A percentile compares a stretch with the other conserved stretches of the same genome.
phyloP scores from a whole-genome alignment of 2,888 invertebrate genomes.

The Octodonta nipae region DNA sequence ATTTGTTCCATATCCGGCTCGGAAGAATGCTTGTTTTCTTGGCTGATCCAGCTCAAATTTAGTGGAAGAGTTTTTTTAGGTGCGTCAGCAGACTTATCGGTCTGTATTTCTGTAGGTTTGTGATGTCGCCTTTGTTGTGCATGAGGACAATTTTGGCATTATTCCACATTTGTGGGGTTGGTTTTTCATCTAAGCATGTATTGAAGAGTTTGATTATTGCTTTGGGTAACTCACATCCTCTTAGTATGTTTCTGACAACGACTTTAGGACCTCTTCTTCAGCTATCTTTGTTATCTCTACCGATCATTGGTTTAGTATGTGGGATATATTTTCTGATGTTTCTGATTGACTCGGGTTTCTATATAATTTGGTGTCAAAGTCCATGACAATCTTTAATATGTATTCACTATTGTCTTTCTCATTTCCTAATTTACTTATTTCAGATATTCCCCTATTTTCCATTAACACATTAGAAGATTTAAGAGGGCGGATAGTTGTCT shows the following conservation, averaged over 20 bases:
- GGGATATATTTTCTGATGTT: slow-evolving; percentile 1
- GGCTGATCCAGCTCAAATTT: background rate
- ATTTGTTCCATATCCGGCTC: slow-evolving; percentile 1
- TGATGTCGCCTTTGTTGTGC: no score
- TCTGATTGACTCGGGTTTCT: background rate
- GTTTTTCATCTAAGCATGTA: no score
- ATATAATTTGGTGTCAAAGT: slow-evolving; percentile 1
- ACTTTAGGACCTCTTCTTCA: slow-evolving; percentile 1
- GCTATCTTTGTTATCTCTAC: background rate
- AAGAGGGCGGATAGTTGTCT: no score
- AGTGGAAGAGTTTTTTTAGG: background rate
- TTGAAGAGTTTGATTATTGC: background rate
- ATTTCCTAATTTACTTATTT: no score
- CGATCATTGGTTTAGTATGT: slow-evolving; percentile 1
- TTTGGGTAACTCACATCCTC: slow-evolving; percentile 1
- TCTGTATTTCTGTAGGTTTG: slow-evolving; percentile 1
- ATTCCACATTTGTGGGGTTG: no score
- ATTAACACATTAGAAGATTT: no score
- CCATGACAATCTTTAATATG: no score
- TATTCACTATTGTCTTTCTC: no score
- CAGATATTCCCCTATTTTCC: no score
- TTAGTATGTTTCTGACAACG: background rate
- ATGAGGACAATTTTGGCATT: no score
- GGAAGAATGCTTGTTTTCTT: no score
- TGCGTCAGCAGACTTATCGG: slow-evolving; percentile 1